Conservation (phyloP, 2,888 invertebrate species). For the Drosophila pegasa region DNA sequence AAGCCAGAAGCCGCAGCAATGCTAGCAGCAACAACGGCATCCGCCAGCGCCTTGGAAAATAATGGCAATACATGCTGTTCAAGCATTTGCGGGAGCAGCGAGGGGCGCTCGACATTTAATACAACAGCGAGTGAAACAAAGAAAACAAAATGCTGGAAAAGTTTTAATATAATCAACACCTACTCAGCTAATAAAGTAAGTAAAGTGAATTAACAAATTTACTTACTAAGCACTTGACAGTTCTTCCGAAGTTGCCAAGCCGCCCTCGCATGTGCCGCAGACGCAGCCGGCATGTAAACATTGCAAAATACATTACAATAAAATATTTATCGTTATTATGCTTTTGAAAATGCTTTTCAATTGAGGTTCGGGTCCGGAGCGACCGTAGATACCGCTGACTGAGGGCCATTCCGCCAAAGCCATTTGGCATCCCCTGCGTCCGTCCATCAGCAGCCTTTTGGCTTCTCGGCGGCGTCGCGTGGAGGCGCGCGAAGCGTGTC, state of each 20-base stretch:
- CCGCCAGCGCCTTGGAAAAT: slow-evolving; percentile 49
- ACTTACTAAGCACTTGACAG: too few species aligned
- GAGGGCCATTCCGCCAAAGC: slow-evolving; percentile 29
- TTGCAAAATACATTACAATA: slow-evolving; percentile 78
- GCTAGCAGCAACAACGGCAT: slow-evolving; percentile 25
- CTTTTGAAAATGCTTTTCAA: slow-evolving; percentile 81
- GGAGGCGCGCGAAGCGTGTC: slow-evolving; percentile 23
- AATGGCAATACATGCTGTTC: slow-evolving; percentile 68
- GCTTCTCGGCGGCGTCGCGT: slow-evolving; percentile 32
- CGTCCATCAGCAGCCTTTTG: slow-evolving; percentile 15
- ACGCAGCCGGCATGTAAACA: slow-evolving; percentile 69
- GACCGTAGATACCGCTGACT: slow-evolving; percentile 36
- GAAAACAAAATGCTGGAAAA: neutral
- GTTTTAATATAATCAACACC: neutral
- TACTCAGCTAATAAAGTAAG: neutral
- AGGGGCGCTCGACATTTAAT: slow-evolving; percentile 11
- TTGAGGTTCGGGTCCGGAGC: slow-evolving; percentile 69
- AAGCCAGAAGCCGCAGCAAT: slow-evolving; percentile 7
- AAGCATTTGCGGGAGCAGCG: slow-evolving; percentile 42
- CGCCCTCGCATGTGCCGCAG: slow-evolving; percentile 42
- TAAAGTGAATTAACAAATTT: neutral
- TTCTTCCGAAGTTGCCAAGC: neutral
- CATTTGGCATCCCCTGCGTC: slow-evolving; percentile 36
- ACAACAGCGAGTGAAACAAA: neutral
- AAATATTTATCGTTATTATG: slow-evolving; percentile 82